Evolutionary conservation across 2,888 invertebrate genomes (phyloP).

Genomic region (Trissolcus japonicus): DNA sequence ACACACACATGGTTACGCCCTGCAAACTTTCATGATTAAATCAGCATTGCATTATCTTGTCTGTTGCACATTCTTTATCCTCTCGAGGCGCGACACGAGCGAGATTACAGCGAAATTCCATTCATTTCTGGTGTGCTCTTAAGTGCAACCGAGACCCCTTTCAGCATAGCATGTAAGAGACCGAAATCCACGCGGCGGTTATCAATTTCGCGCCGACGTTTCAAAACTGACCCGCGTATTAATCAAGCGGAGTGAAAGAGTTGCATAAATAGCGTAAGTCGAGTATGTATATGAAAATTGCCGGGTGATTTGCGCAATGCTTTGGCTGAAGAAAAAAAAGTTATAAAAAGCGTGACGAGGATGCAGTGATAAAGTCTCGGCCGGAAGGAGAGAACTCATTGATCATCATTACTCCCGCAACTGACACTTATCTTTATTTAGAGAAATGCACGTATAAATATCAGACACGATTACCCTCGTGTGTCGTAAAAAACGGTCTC

Average conservation of each 20-base stretch:
- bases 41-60: constrained; percentile 48
- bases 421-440: constrained; percentile 36
- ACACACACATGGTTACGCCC: constrained; percentile 21
- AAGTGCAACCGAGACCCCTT: constrained; percentile 20
- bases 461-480: constrained; percentile 11
- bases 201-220: constrained; percentile 24
- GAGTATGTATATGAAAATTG: not conserved
- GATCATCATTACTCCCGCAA: constrained; percentile 31
- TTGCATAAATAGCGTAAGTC: not conserved
- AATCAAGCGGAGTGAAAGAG: constrained; percentile 10
- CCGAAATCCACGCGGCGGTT: constrained; percentile 14
- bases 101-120: constrained; percentile 43
- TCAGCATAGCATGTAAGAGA: constrained; percentile 29
- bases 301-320: not conserved
- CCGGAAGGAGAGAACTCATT: constrained; percentile 5
- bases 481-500: constrained; percentile 7
- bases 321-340: constrained; percentile 18
- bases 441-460: constrained; percentile 21
- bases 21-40: constrained; percentile 45
- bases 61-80: constrained; percentile 43
- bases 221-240: constrained; percentile 15
- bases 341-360: constrained; percentile 1
- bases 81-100: constrained; percentile 27
- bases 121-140: constrained; percentile 37
- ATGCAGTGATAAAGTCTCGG: not conserved